These are phyloP conservation scores for Sorex maritimensis DNA, from an alignment of 2,797 vertebrate genomes.

Conservation along the genomic window DNA sequence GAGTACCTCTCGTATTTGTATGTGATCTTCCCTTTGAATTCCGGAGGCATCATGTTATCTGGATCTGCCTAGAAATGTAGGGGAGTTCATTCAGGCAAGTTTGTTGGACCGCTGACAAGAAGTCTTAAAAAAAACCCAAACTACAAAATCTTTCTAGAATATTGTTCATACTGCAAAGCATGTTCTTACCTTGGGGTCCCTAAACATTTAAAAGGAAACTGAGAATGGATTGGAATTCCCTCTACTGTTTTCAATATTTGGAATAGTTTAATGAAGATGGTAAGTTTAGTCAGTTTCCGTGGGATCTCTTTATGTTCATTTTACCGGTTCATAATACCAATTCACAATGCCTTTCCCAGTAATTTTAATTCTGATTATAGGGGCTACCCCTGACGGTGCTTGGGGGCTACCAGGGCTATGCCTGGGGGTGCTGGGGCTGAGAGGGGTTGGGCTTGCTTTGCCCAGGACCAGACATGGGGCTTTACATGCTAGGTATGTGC, in stretches of 20 bases:
- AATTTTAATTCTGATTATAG: too few species aligned
- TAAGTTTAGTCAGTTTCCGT: background rate
- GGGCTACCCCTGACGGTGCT: too few species aligned
- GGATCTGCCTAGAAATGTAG: constrained; percentile 63
- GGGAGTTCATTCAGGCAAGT: constrained; percentile 32
- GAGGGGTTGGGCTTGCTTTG: too few species aligned
- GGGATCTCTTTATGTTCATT: background rate
- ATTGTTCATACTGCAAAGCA: background rate
- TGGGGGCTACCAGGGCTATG: too few species aligned
- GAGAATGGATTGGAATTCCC: background rate
- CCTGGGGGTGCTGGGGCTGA: too few species aligned
- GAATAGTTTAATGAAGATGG: constrained; percentile 1
- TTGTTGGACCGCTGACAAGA: constrained; percentile 1
- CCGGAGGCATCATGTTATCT: constrained; percentile 24
- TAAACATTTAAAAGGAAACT: constrained; percentile 6
- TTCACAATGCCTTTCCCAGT: too few species aligned
- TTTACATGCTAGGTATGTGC: too few species aligned
- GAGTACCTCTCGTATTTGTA: background rate
- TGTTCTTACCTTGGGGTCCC: background rate
- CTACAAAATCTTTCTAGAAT: too few species aligned
- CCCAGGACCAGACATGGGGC: too few species aligned
- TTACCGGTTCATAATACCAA: background rate
- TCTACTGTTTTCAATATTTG: constrained; percentile 1
- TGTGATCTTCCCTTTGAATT: constrained; percentile 44
- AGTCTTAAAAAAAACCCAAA: background rate